phyloP scores from a whole-genome alignment of 2,797 vertebrate genomes.

The Enteromius trimaculatus region DNA sequence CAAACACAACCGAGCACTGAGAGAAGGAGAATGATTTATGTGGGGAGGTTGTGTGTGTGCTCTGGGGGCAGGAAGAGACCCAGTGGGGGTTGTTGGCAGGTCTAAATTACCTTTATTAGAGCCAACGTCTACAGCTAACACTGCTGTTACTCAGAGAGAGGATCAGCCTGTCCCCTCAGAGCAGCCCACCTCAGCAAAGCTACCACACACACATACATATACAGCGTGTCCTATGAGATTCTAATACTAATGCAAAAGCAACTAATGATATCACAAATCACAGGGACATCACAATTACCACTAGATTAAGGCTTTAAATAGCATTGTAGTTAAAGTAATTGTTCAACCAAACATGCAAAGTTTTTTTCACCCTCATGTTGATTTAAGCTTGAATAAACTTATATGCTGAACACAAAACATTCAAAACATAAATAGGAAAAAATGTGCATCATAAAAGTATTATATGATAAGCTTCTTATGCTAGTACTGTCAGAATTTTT shows the following conservation, averaged over 20 bases:
- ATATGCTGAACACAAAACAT: not conserved
- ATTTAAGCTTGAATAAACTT: not conserved
- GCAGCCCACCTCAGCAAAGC: constrained; percentile 30
- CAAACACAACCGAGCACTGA: constrained; percentile 17
- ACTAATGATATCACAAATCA: constrained; percentile 25
- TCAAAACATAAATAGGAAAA: not conserved
- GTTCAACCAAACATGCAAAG: not conserved
- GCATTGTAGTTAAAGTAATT: constrained; percentile 2
- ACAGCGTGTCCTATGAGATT: constrained; percentile 7
- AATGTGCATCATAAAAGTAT: not conserved
- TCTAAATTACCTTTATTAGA: constrained; percentile 60
- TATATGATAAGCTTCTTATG: not conserved
- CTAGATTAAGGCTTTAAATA: constrained; percentile 13
- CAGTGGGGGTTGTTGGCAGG: constrained; percentile 49
- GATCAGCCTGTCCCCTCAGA: constrained; percentile 47
- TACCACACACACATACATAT: constrained; percentile 47
- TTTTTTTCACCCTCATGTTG: not conserved
- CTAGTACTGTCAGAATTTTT: not conserved
- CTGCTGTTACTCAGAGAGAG: constrained; percentile 48
- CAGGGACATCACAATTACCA: constrained; percentile 15
- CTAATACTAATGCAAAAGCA: constrained; percentile 7
- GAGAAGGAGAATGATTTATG: constrained; percentile 47
- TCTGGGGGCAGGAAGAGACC: constrained; percentile 41
- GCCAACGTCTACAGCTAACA: constrained; percentile 37
- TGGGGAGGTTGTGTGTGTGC: constrained; percentile 49